A percentile compares a stretch with the other conserved stretches of the same genome.
Evolutionary conservation across 2,888 invertebrate genomes (phyloP).

Genomic region (Achlya flavicornis): DNA sequence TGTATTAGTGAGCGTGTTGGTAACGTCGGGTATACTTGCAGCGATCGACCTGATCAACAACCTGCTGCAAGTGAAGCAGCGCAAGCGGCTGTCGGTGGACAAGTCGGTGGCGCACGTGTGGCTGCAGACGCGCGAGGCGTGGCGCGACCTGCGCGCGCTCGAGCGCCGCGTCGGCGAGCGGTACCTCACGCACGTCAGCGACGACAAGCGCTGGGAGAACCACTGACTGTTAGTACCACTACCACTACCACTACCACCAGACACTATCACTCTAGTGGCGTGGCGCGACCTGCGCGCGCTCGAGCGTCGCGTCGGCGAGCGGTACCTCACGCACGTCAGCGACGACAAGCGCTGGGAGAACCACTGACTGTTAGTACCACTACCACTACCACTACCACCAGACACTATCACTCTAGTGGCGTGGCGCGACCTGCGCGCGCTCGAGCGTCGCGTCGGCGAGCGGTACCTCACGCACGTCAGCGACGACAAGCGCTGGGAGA

Average conservation of each 20-base stretch:
- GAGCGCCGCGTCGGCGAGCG: slow-evolving; percentile 83
- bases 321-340: slow-evolving; percentile 81
- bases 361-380: too few species aligned
- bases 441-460: too few species aligned
- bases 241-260: slow-evolving; percentile 14
- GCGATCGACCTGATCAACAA: slow-evolving; percentile 99
- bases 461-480: too few species aligned
- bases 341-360: slow-evolving; percentile 14
- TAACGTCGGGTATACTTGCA: slow-evolving; percentile 68
- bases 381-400: too few species aligned
- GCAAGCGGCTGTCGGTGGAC: slow-evolving; percentile 97
- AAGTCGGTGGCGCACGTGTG: slow-evolving; percentile 97
- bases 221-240: slow-evolving; percentile 43
- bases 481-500: too few species aligned
- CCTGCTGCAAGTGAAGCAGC: slow-evolving; percentile 97
- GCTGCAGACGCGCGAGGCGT: slow-evolving; percentile 98
- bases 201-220: slow-evolving; percentile 58
- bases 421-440: too few species aligned
- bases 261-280: too few species aligned
- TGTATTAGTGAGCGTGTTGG: not conserved
- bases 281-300: not conserved
- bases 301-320: not conserved
- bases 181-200: slow-evolving; percentile 74
- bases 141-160: slow-evolving; percentile 95
- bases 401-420: too few species aligned